Percentiles rank a stretch among this genome's conserved stretches.
Evolutionary conservation across 2,797 vertebrate genomes (phyloP).

Genomic region (Cyprinella venusta): DNA sequence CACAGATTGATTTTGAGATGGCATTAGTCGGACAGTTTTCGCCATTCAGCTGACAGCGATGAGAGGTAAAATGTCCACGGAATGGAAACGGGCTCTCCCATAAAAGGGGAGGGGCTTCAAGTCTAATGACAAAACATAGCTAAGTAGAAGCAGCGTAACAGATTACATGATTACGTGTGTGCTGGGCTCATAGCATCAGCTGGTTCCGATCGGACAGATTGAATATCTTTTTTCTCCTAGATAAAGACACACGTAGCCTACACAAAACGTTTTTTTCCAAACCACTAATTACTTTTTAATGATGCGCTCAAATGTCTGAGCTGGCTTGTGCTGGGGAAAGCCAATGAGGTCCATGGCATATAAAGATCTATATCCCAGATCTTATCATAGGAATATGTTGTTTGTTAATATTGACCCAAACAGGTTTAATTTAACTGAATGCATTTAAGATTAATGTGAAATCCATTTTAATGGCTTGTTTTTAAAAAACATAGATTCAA

Average conservation of each 20-base stretch:
- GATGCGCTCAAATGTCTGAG: constrained; percentile 45
- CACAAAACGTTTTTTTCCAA: constrained; percentile 50
- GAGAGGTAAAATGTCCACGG: constrained; percentile 40
- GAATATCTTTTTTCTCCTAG: constrained; percentile 43
- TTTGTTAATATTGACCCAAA: constrained; percentile 1
- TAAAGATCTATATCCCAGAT: constrained; percentile 43
- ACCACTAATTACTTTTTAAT: constrained; percentile 58
- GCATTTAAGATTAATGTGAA: background rate
- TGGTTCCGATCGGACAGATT: constrained; percentile 14
- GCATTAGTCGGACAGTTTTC: constrained; percentile 47
- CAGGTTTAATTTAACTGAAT: background rate
- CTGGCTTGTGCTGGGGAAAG: constrained; percentile 50
- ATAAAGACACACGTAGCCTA: constrained; percentile 52
- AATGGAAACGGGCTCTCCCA: constrained; percentile 36
- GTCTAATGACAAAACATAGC: constrained; percentile 23
- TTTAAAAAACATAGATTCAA: background rate
- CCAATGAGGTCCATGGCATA: constrained; percentile 48
- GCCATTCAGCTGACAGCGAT: constrained; percentile 50
- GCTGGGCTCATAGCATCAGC: constrained; percentile 18
- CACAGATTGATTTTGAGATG: constrained; percentile 55
- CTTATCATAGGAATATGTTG: constrained; percentile 3
- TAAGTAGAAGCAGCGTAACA: constrained; percentile 29
- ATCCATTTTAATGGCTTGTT: background rate
- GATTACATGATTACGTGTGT: constrained; percentile 11
- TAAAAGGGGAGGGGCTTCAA: constrained; percentile 27